Conservation (phyloP, 2,797 vertebrate species). For the Diplodus sargus region DNA sequence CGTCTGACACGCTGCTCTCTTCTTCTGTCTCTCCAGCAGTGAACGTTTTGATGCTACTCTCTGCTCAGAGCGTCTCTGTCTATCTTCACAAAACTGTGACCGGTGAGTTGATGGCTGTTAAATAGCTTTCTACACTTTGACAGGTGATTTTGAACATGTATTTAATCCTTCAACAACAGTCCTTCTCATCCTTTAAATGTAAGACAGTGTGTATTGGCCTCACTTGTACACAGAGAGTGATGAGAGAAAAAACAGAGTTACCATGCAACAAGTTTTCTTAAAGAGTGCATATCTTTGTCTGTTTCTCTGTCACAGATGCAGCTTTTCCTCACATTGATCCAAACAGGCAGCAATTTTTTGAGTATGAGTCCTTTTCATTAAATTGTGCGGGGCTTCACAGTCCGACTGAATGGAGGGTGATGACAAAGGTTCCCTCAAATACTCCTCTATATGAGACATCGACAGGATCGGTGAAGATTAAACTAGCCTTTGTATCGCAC, state of each 20-base stretch:
- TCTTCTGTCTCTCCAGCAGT: background rate
- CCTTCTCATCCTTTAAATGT: no score
- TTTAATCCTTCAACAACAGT: background rate
- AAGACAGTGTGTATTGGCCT: no score
- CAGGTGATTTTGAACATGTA: background rate
- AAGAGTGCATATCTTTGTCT: background rate
- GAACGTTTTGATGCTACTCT: background rate
- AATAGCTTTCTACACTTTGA: background rate
- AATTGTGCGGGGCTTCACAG: background rate
- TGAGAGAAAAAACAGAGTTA: no score
- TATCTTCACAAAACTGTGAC: background rate
- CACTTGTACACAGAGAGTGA: no score
- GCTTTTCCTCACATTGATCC: background rate
- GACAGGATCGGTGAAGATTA: background rate
- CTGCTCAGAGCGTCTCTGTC: background rate
- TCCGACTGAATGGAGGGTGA: background rate
- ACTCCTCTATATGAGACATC: background rate
- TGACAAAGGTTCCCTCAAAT: background rate
- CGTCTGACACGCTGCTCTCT: background rate
- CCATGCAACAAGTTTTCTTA: background rate
- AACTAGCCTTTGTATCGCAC: background rate
- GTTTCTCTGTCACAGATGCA: background rate
- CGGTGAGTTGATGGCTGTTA: background rate
- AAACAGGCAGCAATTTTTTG: constrained; percentile 17
- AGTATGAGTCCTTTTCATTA: constrained; percentile 1